Evolutionary conservation across 2,797 vertebrate genomes (phyloP).

Genomic region (Sebastes goodei): DNA sequence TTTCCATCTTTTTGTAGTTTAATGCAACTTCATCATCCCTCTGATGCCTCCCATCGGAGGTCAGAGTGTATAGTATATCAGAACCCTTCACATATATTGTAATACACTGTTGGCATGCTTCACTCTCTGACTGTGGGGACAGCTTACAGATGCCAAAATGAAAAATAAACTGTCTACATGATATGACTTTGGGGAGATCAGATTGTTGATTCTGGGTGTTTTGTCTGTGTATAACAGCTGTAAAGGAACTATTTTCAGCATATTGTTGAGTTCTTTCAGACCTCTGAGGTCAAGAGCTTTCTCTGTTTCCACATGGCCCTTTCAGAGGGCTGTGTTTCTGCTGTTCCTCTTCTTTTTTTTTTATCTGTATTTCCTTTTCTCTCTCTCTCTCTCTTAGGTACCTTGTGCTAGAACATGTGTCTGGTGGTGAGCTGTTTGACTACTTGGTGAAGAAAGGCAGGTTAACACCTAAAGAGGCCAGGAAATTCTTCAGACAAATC

Average conservation of each 20-base stretch:
- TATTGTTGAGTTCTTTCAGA: not conserved
- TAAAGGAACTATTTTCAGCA: not conserved
- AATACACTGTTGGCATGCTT: conserved; percentile 1
- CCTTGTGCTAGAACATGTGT: conserved; percentile 98
- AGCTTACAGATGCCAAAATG: conserved; percentile 21
- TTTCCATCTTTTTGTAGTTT: conserved; percentile 3
- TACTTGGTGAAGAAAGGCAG: conserved; percentile 98
- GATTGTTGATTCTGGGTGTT: conserved; percentile 1
- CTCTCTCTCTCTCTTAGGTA: conserved; percentile 79
- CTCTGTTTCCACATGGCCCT: not conserved
- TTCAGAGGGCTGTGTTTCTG: not conserved
- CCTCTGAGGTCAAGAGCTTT: not conserved
- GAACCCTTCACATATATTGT: not conserved
- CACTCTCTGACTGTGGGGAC: conserved; percentile 5
- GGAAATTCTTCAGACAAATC: conserved; percentile 99
- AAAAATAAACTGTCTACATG: conserved; percentile 22
- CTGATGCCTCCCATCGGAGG: conserved; percentile 11
- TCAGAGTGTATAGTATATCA: conserved; percentile 3
- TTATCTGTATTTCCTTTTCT: not conserved
- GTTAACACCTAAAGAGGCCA: conserved; percentile 96
- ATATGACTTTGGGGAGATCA: conserved; percentile 12
- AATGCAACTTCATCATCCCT: conserved; percentile 14
- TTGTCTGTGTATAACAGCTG: conserved; percentile 25
- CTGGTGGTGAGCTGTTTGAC: conserved; percentile 97
- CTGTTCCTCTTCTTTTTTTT: not conserved